Base-by-base conservation (phyloP, 2,113 vertebrate species). In the Hepsetus odoe region DNA sequence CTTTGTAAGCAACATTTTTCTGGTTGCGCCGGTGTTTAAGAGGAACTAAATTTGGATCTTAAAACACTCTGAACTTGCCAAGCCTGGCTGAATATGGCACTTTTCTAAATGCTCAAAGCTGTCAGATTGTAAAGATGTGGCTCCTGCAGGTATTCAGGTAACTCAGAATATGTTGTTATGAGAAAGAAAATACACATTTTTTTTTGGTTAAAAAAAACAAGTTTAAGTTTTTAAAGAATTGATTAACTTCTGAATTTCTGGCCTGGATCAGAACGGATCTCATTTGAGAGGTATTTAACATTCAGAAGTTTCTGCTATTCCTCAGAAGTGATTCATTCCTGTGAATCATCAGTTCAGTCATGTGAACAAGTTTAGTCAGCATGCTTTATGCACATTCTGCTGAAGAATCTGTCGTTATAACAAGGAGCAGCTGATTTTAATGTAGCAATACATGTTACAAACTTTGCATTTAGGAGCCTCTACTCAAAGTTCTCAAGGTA, bases 291-390 rank as follows among this genome's bases (percentile, higher is more conserved):
- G 5, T 35, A 35, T 35, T n/a, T n/a, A 62, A 33, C 2, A 26
- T 30, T 16, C 59, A 62, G 16, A 14, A 62, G 18, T 35, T 4
- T 6, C 5, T 51, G 49, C 49, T 14, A 32, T 33, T 62, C 30
- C 18, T 62, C 30, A 33, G 16, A n/a, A 62, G 10, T 10, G 11
- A 20, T 20, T 13, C 30, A 32, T 32, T 32, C 59, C 16, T 62
- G 13, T 62, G 59, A 35, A 33, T 62, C 59, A 62, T n/a, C 59
- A 3, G 59, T 33, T 33, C 14, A 62, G 30, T 62, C 59, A 30
- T 62, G 30, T 32, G 30, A 62, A 62, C 59, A 18, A 32, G 59
- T 20, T 62, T 33, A 62, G 59, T 62, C 59, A 62, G 59, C 59
- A 20, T 9, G 30, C 59, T 62, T 20, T 62, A 1, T 20, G 59